Base-by-base conservation (phyloP, 1,140 invertebrate species). In the Drosophila gunungcola region DNA sequence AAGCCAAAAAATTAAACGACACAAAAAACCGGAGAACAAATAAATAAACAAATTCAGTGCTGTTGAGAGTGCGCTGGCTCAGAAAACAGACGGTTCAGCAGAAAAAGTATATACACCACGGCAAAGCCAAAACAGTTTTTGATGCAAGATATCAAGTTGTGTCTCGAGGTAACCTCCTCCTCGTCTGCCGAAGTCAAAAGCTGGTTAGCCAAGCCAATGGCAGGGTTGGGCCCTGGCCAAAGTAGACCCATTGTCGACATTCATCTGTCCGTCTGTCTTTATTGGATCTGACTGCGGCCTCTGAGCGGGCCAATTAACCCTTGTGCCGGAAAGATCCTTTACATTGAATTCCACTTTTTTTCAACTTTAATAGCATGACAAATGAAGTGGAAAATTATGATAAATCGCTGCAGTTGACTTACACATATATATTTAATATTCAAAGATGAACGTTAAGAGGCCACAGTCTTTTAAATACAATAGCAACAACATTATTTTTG, bases 21-120 rank as follows among this genome's bases (percentile, higher is more conserved):
- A 73, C 60, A 53, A 62, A 79, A 80, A 70, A 16, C 52, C n/a
- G 56, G 56, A 67, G 48, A 63, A 63, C 48, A 80, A 84, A 85
- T 80, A 85, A 80, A 86, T 85, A 84, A 73, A 84, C 82, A 86
- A 86, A 86, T 69, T 45, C 74, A 81, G 72, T 62, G 65, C 49
- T 55, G 58, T 54, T n/a, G 11, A 41, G 54, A 63, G 67, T 54
- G 62, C 41, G 54, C 43, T 51, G 43, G 3, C 42, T 13, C 41
- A 49, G 46, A 62, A 73, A 75, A 68, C 25, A 36, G 62, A 42
- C 21, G 32, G 11, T 16, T 51, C 73, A 43, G 73, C 73, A 42
- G 16, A 58, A 76, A 74, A 51, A 43, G 34, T 41, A 34, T 41
- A 52, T 52, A 52, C 21, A 27, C 39, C 36, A 46, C 42, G 36